These are phyloP conservation scores for Pollenia griseotomentosa DNA, from an alignment of 2,888 invertebrate genomes.

Conservation along the genomic window DNA sequence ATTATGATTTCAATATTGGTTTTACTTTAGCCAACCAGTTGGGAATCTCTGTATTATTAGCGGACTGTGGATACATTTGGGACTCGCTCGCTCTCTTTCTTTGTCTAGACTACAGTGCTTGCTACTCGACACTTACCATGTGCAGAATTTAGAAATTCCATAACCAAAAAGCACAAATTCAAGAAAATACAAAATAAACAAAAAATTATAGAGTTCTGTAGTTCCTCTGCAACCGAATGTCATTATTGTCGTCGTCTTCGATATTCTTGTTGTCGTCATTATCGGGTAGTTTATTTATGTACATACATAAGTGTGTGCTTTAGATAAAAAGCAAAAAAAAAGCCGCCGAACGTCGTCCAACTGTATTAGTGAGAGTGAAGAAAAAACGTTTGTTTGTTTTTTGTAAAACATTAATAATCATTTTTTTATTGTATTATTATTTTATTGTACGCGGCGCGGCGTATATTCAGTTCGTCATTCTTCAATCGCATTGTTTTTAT, in stretches of 20 bases:
- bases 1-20: no score
- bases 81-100: slow-evolving; percentile 19
- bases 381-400: slow-evolving; percentile 36
- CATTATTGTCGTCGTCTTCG: slow-evolving; percentile 40
- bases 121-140: slow-evolving; percentile 51
- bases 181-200: slow-evolving; percentile 41
- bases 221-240: slow-evolving; percentile 49
- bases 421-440: slow-evolving; percentile 30
- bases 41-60: slow-evolving; percentile 22
- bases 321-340: slow-evolving; percentile 50
- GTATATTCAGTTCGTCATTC: slow-evolving; percentile 21
- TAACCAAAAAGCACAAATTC: slow-evolving; percentile 45
- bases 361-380: slow-evolving; percentile 22
- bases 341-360: background rate
- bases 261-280: slow-evolving; percentile 25
- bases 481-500: slow-evolving; percentile 16
- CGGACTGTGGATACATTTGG: slow-evolving; percentile 40
- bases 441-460: slow-evolving; percentile 40
- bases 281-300: slow-evolving; percentile 42
- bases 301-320: slow-evolving; percentile 24
- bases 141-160: slow-evolving; percentile 63
- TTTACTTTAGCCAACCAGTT: background rate
- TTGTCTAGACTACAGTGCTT: slow-evolving; percentile 28
- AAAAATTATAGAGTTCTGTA: slow-evolving; percentile 46
- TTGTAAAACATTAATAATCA: slow-evolving; percentile 54